phyloP scores from a whole-genome alignment of 2,797 vertebrate genomes.

The Sphenopsis melanotis region DNA sequence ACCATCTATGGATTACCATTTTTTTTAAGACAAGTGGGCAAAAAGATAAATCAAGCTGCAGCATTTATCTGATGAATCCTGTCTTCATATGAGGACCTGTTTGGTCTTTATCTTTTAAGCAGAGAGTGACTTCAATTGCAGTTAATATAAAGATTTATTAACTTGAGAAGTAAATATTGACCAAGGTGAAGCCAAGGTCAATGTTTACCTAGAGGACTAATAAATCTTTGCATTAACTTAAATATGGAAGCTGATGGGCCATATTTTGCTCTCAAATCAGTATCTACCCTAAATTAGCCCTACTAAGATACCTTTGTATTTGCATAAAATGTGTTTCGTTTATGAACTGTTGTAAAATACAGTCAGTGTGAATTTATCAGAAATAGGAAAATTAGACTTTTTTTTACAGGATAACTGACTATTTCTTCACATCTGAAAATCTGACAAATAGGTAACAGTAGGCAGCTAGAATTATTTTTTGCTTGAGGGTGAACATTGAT shows the following conservation, averaged over 20 bases:
- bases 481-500: not conserved
- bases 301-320: not conserved
- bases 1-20: not conserved
- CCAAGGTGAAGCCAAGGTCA: slow-evolving; percentile 70
- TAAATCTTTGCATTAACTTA: slow-evolving; percentile 70
- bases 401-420: not conserved
- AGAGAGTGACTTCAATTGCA: slow-evolving; percentile 69
- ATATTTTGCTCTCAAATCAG: slow-evolving; percentile 14
- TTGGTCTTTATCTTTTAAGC: slow-evolving; percentile 64
- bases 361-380: not conserved
- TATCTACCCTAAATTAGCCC: not conserved
- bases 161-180: slow-evolving; percentile 71
- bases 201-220: slow-evolving; percentile 71
- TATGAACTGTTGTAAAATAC: not conserved
- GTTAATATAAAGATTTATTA: slow-evolving; percentile 75
- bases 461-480: not conserved
- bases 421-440: not conserved
- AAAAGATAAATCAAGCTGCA: slow-evolving; percentile 27
- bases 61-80: slow-evolving; percentile 47
- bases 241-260: slow-evolving; percentile 58
- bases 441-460: not conserved
- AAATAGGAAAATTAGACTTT: not conserved
- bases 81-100: slow-evolving; percentile 48
- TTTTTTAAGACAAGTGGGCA: slow-evolving; percentile 19
- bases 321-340: not conserved